Percentiles rank a stretch among this genome's conserved stretches.
Conservation (phyloP, 2,797 vertebrate species). For the Smutsia gigantea region DNA sequence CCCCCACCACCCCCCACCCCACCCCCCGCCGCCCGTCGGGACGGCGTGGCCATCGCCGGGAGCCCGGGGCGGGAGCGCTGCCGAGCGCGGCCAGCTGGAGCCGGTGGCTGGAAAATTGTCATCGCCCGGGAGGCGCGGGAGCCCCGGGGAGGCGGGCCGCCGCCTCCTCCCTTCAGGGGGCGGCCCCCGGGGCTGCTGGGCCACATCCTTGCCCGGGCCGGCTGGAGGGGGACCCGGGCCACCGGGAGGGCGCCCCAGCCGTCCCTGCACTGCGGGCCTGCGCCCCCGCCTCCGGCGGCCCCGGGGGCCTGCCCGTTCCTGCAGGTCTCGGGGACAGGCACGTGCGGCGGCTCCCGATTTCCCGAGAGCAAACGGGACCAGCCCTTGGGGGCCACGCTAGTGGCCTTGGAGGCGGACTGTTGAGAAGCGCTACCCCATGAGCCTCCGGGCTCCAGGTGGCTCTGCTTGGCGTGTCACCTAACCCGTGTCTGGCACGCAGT, state of each 20-base stretch:
- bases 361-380: background rate
- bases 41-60: conserved; percentile 62
- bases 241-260: background rate
- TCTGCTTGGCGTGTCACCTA: background rate
- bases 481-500: background rate
- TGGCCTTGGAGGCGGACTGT: background rate
- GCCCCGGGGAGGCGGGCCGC: conserved; percentile 63
- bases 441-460: background rate
- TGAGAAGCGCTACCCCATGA: background rate
- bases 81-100: conserved; percentile 75
- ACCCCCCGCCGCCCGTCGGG: conserved; percentile 41
- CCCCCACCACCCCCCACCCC: conserved; percentile 62
- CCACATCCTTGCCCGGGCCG: conserved; percentile 23
- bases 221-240: background rate
- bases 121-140: conserved; percentile 76
- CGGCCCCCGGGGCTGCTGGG: conserved; percentile 47
- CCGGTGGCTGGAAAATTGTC: conserved; percentile 80
- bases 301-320: background rate
- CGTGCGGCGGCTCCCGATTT: background rate
- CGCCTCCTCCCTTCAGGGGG: conserved; percentile 64
- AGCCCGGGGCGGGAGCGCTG: conserved; percentile 66
- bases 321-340: background rate
- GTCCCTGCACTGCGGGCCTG: background rate
- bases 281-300: background rate
- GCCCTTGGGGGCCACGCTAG: background rate